Conservation (phyloP, 2,888 invertebrate species). For the Dryobota labecula region DNA sequence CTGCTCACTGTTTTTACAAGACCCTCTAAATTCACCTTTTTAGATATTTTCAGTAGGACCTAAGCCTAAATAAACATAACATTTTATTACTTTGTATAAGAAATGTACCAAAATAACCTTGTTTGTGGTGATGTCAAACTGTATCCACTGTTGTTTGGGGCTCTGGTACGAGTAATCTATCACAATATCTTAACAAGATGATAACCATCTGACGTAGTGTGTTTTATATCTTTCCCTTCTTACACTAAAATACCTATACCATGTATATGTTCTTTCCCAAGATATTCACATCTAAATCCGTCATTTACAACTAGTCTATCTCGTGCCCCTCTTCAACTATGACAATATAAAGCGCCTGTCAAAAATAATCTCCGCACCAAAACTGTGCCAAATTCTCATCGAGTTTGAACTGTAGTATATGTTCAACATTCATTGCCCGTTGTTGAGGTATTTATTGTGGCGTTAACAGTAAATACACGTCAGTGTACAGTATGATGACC, state of each 20-base stretch:
- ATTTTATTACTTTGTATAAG: not conserved
- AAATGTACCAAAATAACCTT: conserved; percentile 13
- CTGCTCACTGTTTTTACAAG: conserved; percentile 13
- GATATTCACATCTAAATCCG: conserved; percentile 41
- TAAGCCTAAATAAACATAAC: conserved; percentile 35
- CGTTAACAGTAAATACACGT: conserved; percentile 40
- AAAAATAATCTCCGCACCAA: conserved; percentile 60
- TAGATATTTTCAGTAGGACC: conserved; percentile 6
- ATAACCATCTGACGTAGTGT: conserved; percentile 23
- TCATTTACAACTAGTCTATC: conserved; percentile 47
- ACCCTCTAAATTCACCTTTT: conserved; percentile 4
- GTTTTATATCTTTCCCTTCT: conserved; percentile 11
- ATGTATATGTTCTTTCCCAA: not conserved
- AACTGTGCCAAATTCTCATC: conserved; percentile 40
- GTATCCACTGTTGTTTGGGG: conserved; percentile 3
- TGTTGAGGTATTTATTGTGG: conserved; percentile 36
- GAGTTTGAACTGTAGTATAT: conserved; percentile 19
- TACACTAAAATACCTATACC: not conserved
- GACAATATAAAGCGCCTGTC: conserved; percentile 57
- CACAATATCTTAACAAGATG: conserved; percentile 33
- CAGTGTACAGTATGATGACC: conserved; percentile 53
- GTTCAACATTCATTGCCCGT: conserved; percentile 54
- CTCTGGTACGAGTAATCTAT: conserved; percentile 31
- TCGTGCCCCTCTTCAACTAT: conserved; percentile 51
- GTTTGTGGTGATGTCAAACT: conserved; percentile 18